These are phyloP conservation scores for Macrochelys suwanniensis DNA, from an alignment of 2,797 vertebrate species.

Conservation along the genomic window DNA sequence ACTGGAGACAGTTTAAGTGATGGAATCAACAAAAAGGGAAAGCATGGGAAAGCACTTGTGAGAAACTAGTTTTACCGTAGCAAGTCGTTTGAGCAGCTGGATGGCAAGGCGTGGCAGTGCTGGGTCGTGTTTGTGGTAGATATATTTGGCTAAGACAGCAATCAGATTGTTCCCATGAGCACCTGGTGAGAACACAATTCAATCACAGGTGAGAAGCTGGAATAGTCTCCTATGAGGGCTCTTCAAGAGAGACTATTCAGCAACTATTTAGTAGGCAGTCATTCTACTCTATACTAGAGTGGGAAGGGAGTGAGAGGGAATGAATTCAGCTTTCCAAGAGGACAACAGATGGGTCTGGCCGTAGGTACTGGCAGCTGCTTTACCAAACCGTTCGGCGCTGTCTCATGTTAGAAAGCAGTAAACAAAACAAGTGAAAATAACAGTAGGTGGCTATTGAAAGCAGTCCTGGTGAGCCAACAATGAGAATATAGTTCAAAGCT, in stretches of 20 bases:
- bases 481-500: neutral
- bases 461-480: neutral
- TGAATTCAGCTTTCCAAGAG: neutral
- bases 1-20: neutral
- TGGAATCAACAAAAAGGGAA: neutral
- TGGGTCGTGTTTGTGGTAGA: conserved; percentile 97
- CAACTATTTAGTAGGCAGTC: neutral
- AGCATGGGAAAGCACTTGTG: neutral
- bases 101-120: conserved; percentile 95
- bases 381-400: neutral
- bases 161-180: conserved; percentile 97
- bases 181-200: conserved; percentile 73
- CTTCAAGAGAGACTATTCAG: neutral
- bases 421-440: neutral
- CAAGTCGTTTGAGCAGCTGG: conserved; percentile 95
- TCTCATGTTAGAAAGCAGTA: neutral
- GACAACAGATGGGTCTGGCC: neutral
- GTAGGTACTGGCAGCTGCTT: neutral
- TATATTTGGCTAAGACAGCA: conserved; percentile 96
- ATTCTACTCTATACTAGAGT: neutral
- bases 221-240: neutral
- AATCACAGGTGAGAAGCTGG: conserved; percentile 23
- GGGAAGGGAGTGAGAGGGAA: neutral
- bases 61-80: conserved; percentile 84
- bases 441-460: neutral